Evolutionary conservation across 1,140 invertebrate genomes (phyloP).

Genomic region (Solenopsis invicta): DNA sequence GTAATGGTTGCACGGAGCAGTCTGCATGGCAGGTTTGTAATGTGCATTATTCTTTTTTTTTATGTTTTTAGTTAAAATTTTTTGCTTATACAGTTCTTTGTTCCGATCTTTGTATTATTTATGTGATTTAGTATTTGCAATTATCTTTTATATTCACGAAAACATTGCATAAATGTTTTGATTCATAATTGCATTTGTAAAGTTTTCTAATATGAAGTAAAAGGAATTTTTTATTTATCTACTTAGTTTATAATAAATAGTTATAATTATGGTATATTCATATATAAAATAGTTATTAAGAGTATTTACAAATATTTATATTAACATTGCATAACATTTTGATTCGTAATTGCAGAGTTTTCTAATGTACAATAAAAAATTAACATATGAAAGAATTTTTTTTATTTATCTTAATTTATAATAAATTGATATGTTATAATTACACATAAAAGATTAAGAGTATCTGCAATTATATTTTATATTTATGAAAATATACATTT

Average conservation of each 20-base stretch:
- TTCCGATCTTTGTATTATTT: neutral
- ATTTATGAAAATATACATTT: neutral
- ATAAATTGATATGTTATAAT: neutral
- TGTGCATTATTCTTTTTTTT: constrained; percentile 4
- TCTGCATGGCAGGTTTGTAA: constrained; percentile 88
- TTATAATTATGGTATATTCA: too few species aligned
- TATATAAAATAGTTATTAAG: too few species aligned
- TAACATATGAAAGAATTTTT: neutral
- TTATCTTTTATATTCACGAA: neutral
- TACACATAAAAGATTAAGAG: neutral
- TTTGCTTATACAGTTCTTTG: neutral
- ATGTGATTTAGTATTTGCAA: neutral
- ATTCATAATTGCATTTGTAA: neutral
- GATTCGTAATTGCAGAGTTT: too few species aligned
- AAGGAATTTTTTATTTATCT: too few species aligned
- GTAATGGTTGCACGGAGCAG: constrained; percentile 91
- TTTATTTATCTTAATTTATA: neutral
- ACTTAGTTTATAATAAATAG: too few species aligned
- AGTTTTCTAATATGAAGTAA: neutral
- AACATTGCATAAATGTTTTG: neutral
- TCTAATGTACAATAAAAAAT: neutral
- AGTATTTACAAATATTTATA: too few species aligned
- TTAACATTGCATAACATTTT: too few species aligned
- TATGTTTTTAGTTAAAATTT: neutral
- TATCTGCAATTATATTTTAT: constrained; percentile 2